phyloP scores from a whole-genome alignment of 2,797 vertebrate genomes.

The Lepus townsendii region DNA sequence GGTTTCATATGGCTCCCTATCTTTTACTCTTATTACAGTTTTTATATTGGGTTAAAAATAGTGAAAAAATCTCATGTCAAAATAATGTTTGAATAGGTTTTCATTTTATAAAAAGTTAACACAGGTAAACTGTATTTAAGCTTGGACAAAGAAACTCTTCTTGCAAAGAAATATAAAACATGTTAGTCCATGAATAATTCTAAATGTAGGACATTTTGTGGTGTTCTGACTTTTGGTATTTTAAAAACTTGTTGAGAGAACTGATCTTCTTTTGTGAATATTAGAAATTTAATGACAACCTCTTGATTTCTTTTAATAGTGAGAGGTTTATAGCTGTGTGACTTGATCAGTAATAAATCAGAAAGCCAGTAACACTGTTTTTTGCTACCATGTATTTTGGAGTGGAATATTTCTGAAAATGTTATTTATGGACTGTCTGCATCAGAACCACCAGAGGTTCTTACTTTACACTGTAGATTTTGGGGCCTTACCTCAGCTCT shows the following conservation, averaged over 20 bases:
- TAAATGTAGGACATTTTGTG: slow-evolving; percentile 53
- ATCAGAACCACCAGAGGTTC: not conserved
- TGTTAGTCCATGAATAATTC: slow-evolving; percentile 33
- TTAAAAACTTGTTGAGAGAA: slow-evolving; percentile 35
- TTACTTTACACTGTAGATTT: not conserved
- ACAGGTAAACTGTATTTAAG: slow-evolving; percentile 2
- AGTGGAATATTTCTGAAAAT: slow-evolving; percentile 12
- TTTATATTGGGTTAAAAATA: slow-evolving; percentile 27
- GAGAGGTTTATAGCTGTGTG: not conserved
- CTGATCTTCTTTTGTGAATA: not conserved
- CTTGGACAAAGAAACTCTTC: not conserved
- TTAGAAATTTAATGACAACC: not conserved
- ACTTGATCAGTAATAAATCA: slow-evolving; percentile 4
- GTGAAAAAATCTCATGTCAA: not conserved
- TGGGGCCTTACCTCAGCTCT: not conserved
- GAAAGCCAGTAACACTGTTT: slow-evolving; percentile 16
- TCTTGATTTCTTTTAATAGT: slow-evolving; percentile 49
- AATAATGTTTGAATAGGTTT: slow-evolving; percentile 11
- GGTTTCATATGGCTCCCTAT: not conserved
- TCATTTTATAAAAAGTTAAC: slow-evolving; percentile 5
- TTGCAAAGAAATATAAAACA: slow-evolving; percentile 37
- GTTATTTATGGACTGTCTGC: not conserved
- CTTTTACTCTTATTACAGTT: slow-evolving; percentile 49
- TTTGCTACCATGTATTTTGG: not conserved
- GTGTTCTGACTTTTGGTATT: slow-evolving; percentile 34